Evolutionary conservation across 2,113 vertebrate species (phyloP).

Genomic region (Chlorodrepanis virens): DNA sequence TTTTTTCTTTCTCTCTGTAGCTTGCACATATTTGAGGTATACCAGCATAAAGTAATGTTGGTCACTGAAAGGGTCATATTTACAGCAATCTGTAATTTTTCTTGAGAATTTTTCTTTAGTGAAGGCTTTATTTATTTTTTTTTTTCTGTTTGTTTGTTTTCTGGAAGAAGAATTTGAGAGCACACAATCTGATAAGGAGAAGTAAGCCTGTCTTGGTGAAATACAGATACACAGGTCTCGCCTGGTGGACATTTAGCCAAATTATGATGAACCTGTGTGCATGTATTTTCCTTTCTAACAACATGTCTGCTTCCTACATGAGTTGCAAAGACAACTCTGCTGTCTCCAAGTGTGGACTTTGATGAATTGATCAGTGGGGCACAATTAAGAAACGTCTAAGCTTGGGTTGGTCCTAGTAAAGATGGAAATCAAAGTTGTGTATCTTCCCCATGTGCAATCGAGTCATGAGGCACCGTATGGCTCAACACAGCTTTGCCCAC

Average conservation of each 20-base stretch:
- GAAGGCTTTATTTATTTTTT: accelerated
- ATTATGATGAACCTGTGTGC: not conserved
- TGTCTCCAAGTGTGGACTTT: accelerated
- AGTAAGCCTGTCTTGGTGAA: not conserved
- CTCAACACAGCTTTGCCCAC: not conserved
- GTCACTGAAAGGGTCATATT: not conserved
- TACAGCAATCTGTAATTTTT: not conserved
- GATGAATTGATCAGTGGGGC: not conserved
- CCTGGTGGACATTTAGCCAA: not conserved
- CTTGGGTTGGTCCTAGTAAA: not conserved
- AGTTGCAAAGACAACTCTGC: not conserved
- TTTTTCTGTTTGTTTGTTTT: not conserved
- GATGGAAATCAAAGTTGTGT: not conserved
- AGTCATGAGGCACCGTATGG: too few relatives aligned
- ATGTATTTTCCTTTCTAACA: not conserved
- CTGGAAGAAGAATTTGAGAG: not conserved
- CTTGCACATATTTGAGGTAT: not conserved
- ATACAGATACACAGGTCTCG: not conserved
- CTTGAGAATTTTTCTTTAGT: accelerated
- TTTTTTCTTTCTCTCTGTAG: not conserved
- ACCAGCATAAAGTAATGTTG: not conserved
- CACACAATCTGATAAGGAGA: not conserved
- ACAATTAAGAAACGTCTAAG: not conserved
- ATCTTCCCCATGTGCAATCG: accelerated
- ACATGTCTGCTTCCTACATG: not conserved